Evolutionary conservation across 2,113 vertebrate genomes (phyloP), one percentile per base, ranked within the genome.

Genomic region (Salvelinus fontinalis): DNA sequence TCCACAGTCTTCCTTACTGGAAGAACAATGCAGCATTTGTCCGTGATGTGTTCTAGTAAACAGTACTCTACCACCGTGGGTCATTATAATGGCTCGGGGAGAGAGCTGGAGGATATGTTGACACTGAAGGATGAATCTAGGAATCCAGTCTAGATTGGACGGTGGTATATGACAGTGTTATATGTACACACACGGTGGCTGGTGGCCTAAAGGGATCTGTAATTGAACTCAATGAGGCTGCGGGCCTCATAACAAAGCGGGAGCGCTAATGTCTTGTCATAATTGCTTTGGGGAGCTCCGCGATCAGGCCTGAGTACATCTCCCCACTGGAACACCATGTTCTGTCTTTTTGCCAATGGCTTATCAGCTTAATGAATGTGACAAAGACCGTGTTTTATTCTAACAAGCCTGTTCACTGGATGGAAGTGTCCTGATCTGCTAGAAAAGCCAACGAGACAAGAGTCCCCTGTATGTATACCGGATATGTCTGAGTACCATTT

Each of bases 281-380:
- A 24, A 62, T 62, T 62, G 59, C 59, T 62, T 62, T 9, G n/a
- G 18, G 59, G 59, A 62, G 20, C 59, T 62, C 6, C 2, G 59
- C n/a, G 2, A 22, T n/a, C 20, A 11, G 59, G 59, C 20, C 59
- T 24, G n/a, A n/a, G 59, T n/a, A 62, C 13, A 8, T n/a, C n/a
- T 22, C 2, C n/a, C 59, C 39, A 9, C n/a, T 6, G 59, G 59
- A 62, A 62, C n/a, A 62, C 5, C 18, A 62, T 8, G 59, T 62
- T 62, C 59, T 62, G 59, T 62, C n/a, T 62, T 62, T n/a, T 8
- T 62, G 59, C 59, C 59, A 62, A 62, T 62, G 59, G 59, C 59
- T 62, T 62, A 24, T 62, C n/a, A 24, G 59, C 59, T 62, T 62
- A 62, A 62, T 62, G 59, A n/a, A 22, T 24, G 59, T 62, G 59